A percentile compares a stretch with the other conserved stretches of the same genome.
These are phyloP conservation scores for Drosophila repletoides DNA, from an alignment of 1,140 invertebrate genomes.

Conservation along the genomic window DNA sequence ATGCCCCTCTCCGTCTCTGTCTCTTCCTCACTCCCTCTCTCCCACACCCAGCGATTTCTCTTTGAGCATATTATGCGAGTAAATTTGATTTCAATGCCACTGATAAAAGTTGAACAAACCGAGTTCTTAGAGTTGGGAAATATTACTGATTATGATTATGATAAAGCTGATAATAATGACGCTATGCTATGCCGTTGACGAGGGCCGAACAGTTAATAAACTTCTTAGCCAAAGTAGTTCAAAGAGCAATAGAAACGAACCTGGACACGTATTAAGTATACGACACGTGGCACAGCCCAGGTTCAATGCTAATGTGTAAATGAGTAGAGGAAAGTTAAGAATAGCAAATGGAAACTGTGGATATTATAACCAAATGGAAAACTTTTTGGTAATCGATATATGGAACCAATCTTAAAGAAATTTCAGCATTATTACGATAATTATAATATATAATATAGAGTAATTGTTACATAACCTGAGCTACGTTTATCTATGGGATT, in stretches of 20 bases:
- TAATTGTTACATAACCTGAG: too few relatives aligned
- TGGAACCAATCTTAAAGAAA: too few relatives aligned
- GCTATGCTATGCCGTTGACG: too few relatives aligned
- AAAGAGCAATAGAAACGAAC: slow-evolving; percentile 8
- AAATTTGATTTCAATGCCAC: slow-evolving; percentile 17
- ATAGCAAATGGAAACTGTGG: too few relatives aligned
- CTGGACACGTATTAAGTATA: slow-evolving; percentile 8
- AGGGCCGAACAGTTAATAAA: slow-evolving; percentile 4
- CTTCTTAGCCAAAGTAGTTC: background rate
- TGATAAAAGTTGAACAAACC: background rate
- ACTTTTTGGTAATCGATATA: slow-evolving; percentile 6
- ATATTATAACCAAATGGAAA: too few relatives aligned
- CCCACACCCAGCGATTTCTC: background rate
- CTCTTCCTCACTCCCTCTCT: background rate
- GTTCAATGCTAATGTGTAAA: background rate
- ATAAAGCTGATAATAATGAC: slow-evolving; percentile 26
- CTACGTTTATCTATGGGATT: too few relatives aligned
- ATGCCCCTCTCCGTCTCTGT: background rate
- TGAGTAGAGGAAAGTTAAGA: background rate
- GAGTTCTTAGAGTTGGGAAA: background rate
- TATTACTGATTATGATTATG: slow-evolving; percentile 18
- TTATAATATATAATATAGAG: too few relatives aligned
- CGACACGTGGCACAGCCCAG: slow-evolving; percentile 7
- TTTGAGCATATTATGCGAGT: background rate
- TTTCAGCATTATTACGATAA: too few relatives aligned